A percentile compares a stretch with the other conserved stretches of the same genome.
phyloP scores from a whole-genome alignment of 2,888 invertebrate species.

The Eurois occulta region DNA sequence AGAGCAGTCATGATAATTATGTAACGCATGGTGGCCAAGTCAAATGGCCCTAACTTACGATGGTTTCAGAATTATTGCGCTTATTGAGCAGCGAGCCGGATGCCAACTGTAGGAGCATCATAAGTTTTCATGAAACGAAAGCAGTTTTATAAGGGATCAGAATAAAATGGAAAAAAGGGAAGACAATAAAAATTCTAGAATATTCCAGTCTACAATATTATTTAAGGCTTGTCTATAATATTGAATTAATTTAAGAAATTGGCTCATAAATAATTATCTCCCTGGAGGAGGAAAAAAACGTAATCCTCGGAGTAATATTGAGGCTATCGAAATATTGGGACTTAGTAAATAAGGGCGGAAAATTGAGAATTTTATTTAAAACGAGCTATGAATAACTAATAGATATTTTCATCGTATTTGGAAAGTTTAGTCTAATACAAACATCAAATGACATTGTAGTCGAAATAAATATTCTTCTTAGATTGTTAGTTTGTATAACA shows the following conservation, averaged over 20 bases:
- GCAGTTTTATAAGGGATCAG: background rate
- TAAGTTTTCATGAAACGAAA: background rate
- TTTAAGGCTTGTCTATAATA: background rate
- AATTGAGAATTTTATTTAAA: constrained; percentile 1
- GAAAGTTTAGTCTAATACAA: background rate
- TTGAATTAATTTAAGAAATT: constrained; percentile 37
- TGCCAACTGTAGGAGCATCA: background rate
- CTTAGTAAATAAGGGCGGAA: constrained; percentile 7
- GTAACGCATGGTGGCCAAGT: background rate
- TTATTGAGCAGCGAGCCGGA: background rate
- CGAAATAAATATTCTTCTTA: background rate
- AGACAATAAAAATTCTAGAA: constrained; percentile 1
- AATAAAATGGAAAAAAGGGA: too few species aligned
- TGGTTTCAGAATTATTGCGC: background rate
- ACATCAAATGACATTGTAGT: background rate
- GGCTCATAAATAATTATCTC: constrained; percentile 48
- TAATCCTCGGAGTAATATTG: constrained; percentile 37
- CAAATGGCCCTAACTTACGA: background rate
- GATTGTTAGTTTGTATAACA: background rate
- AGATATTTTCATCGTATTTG: background rate
- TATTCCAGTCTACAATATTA: constrained; percentile 12
- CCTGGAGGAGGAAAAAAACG: constrained; percentile 28
- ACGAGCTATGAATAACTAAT: background rate
- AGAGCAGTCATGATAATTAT: background rate
- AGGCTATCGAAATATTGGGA: constrained; percentile 35